Base-by-base conservation (phyloP, 2,888 invertebrate genomes). In the Bombyx huttoni region DNA sequence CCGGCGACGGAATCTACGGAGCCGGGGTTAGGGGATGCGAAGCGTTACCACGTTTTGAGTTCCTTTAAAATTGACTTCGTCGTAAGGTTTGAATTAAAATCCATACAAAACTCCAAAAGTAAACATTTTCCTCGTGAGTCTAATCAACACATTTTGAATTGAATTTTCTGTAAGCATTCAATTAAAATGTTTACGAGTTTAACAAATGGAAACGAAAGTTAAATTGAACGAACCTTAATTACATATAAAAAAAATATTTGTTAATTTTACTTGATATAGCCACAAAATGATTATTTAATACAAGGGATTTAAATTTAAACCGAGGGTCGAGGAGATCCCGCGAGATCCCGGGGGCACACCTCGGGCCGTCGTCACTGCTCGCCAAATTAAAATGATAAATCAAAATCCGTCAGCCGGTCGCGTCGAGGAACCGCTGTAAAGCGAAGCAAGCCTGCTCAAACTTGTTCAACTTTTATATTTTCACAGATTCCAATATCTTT, bases 311-410 rank as follows among this genome's bases (percentile, higher is more conserved):
- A 71, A 73, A 75, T 78, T 78, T 78, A 71, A 79, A 74, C 65
- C 70, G 65, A 67, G 75, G 76, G 74, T 70, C 69, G 63, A 56
- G 64, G 56, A 58, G 63, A 60, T 72, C 75, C 70, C 77, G 61
- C 64, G 73, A 68, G 78, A 64, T 64, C 65, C 67, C 63, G 60
- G 58, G 70, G 70, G 71, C 70, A 69, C 70, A 78, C 75, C 75
- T 71, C 72, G 67, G 63, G 56, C 75, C 71, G 77, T 77, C 81
- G 77, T 75, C 81, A 74, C 75, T 69, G 77, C 70, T 72, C 68
- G 70, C 79, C 75, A 84, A 86, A 85, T 86, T 84, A 84, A 83
- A 85, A 85, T 82, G 79, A 85, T 86, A 86, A 84, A 86, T 85
- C 85, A 85, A 81, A 83, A 82, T 77, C 77, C 75, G 75, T 78